A percentile compares a stretch with the other conserved stretches of the same genome.
Conservation (phyloP, 1,140 invertebrate species). For the Gryllus bimaculatus region DNA sequence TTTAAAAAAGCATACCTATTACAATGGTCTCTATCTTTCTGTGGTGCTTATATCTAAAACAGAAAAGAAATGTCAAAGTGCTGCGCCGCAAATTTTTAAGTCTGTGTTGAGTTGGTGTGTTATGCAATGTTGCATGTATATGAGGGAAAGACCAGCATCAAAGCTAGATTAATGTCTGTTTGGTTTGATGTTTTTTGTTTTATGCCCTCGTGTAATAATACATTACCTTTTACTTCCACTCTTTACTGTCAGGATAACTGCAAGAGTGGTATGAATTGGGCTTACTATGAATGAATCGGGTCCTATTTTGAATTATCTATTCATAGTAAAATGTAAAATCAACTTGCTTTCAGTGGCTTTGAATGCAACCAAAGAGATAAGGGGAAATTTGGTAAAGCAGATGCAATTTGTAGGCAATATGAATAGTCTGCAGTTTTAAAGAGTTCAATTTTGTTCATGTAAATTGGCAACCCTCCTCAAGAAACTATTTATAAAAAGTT, state of each 20-base stretch:
- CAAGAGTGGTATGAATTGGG: background rate
- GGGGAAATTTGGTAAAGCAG: constrained; percentile 2
- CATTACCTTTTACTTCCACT: background rate
- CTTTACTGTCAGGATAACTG: background rate
- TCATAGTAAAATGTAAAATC: background rate
- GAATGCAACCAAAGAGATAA: constrained; percentile 14
- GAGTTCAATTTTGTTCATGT: background rate
- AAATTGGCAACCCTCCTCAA: background rate
- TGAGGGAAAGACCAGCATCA: background rate
- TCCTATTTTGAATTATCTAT: background rate
- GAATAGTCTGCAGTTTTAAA: background rate
- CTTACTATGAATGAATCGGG: background rate
- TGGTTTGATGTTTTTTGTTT: background rate
- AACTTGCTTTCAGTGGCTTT: constrained; percentile 14
- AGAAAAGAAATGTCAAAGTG: background rate
- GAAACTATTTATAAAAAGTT: background rate
- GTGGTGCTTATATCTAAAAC: background rate
- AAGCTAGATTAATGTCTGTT: constrained; percentile 7
- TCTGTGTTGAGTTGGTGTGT: background rate
- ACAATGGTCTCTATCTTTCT: background rate
- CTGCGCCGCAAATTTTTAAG: background rate
- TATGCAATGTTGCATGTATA: background rate
- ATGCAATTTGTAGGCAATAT: too few relatives aligned
- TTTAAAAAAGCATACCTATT: background rate
- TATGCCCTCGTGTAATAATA: background rate